phyloP scores from a whole-genome alignment of 2,797 vertebrate genomes.

The Perdix hodgsoniae region DNA sequence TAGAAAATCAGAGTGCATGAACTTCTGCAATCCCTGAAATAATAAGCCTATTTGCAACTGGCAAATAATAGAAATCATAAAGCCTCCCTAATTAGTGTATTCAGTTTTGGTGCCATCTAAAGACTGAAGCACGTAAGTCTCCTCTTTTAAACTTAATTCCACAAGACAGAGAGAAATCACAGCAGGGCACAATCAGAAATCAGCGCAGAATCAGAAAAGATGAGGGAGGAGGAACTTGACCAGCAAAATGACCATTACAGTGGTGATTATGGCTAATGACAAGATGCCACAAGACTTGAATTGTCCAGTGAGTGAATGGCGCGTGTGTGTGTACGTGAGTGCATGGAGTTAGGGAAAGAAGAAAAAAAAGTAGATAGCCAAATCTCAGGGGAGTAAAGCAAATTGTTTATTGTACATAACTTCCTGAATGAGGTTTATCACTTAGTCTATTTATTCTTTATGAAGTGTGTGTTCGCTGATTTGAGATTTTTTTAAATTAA shows the following conservation, averaged over 20 bases:
- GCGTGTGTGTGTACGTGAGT: accelerated
- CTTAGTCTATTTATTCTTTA: neutral
- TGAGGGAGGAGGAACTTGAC: neutral
- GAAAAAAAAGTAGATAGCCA: neutral
- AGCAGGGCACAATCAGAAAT: neutral
- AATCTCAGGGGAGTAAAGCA: neutral
- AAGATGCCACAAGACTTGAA: neutral
- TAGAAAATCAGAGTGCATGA: neutral
- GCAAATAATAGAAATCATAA: slow-evolving; percentile 13
- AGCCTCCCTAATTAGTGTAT: slow-evolving; percentile 50
- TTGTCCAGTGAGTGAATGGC: neutral
- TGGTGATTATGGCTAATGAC: slow-evolving; percentile 8
- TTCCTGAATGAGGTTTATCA: neutral
- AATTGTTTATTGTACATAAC: neutral
- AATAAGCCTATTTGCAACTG: neutral
- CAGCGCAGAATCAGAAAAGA: neutral
- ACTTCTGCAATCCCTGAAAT: neutral
- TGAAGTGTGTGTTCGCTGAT: neutral
- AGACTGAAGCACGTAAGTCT: slow-evolving; percentile 59
- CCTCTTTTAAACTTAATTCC: slow-evolving; percentile 23
- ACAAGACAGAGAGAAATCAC: neutral
- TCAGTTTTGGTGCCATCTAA: slow-evolving; percentile 72
- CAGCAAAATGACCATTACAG: neutral
- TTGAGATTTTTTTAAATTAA: neutral
- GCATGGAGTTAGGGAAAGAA: neutral